phyloP scores from a whole-genome alignment of 1,140 invertebrate species.

The Triops cancriformis region DNA sequence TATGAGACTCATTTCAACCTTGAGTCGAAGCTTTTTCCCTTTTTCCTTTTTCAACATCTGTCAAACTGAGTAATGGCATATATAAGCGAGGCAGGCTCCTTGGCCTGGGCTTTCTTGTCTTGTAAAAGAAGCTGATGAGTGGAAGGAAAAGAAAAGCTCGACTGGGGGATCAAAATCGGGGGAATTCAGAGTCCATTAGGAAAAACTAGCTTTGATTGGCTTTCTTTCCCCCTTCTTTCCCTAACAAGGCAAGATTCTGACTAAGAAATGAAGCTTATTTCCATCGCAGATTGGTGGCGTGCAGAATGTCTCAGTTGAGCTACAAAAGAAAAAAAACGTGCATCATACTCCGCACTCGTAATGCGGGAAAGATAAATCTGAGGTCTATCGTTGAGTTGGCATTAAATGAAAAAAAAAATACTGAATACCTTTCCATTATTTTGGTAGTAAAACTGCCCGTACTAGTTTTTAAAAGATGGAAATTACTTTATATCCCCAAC shows the following conservation, averaged over 20 bases:
- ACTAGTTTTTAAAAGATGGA: no score
- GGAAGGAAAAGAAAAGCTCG: background rate
- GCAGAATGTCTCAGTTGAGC: background rate
- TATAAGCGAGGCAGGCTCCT: background rate
- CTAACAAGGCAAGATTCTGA: background rate
- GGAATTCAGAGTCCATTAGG: background rate
- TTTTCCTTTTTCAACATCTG: background rate
- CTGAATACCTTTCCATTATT: no score
- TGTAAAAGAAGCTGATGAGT: background rate
- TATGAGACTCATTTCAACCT: slow-evolving; percentile 14
- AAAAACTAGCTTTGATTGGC: slow-evolving; percentile 1
- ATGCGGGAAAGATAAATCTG: no score
- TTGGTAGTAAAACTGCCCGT: no score
- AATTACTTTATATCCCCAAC: no score
- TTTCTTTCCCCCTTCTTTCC: background rate
- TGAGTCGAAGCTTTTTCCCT: background rate
- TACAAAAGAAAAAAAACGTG: background rate
- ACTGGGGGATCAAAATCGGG: background rate
- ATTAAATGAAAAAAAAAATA: no score
- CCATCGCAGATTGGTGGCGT: background rate
- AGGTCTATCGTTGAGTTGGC: no score
- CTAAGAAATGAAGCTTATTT: background rate
- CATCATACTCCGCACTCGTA: background rate
- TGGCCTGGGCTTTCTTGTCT: no score
- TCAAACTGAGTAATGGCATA: background rate